phyloP scores from a whole-genome alignment of 2,797 vertebrate genomes.

The Cheirogaleus major region DNA sequence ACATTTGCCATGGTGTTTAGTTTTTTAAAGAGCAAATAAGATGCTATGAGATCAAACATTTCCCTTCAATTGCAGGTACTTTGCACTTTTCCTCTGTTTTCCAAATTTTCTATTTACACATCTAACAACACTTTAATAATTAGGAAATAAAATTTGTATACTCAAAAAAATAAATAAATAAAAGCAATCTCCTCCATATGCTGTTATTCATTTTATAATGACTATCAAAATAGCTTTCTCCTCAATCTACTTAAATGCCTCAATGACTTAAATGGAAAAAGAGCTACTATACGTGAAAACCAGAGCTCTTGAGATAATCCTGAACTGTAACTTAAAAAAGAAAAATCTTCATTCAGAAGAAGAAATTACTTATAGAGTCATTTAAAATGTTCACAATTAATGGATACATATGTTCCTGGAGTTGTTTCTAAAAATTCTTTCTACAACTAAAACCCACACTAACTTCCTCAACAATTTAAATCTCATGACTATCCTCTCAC shows the following conservation, averaged over 20 bases:
- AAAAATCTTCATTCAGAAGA: neutral
- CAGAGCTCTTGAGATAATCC: neutral
- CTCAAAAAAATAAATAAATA: neutral
- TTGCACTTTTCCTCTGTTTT: neutral
- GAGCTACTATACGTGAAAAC: neutral
- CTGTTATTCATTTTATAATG: neutral
- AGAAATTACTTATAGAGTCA: neutral
- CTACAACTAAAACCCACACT: neutral
- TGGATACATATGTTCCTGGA: neutral
- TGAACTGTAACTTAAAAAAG: neutral
- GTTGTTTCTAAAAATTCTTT: constrained; percentile 20
- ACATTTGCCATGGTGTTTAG: neutral
- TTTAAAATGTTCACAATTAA: constrained; percentile 22
- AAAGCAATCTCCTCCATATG: neutral
- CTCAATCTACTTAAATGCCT: neutral
- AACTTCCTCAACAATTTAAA: constrained; percentile 10
- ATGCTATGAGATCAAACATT: neutral
- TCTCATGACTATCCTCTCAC: neutral
- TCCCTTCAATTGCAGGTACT: neutral
- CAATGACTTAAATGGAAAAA: neutral
- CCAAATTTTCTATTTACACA: neutral
- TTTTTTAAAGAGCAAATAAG: constrained; percentile 38
- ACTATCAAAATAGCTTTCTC: neutral
- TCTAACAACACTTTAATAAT: neutral
- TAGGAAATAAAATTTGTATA: neutral